Evolutionary conservation across 2,888 invertebrate species (phyloP).

Genomic region (Andrena minutula): DNA sequence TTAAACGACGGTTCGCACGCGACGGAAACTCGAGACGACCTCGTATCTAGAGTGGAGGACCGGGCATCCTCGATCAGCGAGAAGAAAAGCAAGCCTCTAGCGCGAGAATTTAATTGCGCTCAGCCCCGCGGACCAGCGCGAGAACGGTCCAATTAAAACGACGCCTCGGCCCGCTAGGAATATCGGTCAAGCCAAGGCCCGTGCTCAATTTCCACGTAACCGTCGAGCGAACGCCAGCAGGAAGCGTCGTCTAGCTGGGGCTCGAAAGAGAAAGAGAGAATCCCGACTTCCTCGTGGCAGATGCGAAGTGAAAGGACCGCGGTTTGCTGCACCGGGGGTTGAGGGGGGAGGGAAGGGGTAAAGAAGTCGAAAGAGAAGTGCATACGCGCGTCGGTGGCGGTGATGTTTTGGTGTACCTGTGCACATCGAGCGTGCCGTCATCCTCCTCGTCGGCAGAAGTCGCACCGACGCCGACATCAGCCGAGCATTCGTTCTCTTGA

Average conservation of each 20-base stretch:
- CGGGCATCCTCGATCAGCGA: background rate
- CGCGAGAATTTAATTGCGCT: constrained; percentile 26
- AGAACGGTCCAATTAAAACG: constrained; percentile 40
- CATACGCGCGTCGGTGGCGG: background rate
- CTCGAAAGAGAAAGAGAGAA: background rate
- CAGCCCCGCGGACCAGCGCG: background rate
- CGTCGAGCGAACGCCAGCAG: constrained; percentile 33
- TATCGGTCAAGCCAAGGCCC: constrained; percentile 61
- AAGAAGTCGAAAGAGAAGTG: constrained; percentile 15
- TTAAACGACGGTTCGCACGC: background rate
- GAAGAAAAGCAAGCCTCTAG: background rate
- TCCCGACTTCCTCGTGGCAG: constrained; percentile 51
- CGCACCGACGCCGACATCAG: constrained; percentile 60
- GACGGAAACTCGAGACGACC: constrained; percentile 1
- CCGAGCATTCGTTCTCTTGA: constrained; percentile 76
- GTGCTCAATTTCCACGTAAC: constrained; percentile 57
- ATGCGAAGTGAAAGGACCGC: constrained; percentile 54
- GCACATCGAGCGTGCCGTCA: constrained; percentile 35
- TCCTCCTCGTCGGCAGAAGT: constrained; percentile 49
- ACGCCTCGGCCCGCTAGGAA: constrained; percentile 23
- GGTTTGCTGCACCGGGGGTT: background rate
- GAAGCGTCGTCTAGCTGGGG: constrained; percentile 34
- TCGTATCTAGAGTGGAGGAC: background rate
- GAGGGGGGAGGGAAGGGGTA: background rate
- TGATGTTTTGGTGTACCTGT: constrained; percentile 12